Conservation (phyloP, 1,140 invertebrate genomes). For the Tetramorium alpestre region DNA sequence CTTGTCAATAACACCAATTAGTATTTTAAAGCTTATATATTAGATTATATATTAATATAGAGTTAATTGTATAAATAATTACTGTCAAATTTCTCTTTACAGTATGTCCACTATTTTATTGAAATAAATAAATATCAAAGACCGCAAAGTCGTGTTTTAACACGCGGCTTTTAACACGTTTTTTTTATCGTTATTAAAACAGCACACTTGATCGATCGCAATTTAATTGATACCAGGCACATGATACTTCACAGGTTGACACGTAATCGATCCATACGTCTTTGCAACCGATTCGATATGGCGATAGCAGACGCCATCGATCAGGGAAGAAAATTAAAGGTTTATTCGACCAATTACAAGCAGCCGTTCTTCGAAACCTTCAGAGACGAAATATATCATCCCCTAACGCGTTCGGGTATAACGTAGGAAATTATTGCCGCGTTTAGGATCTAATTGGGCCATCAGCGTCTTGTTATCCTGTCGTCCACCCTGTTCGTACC, state of each 20-base stretch:
- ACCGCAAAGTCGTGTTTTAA: background rate
- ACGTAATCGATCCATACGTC: slow-evolving; percentile 52
- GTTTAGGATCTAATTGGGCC: slow-evolving; percentile 76
- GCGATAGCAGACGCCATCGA: slow-evolving; percentile 47
- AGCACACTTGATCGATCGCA: slow-evolving; percentile 46
- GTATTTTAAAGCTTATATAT: slow-evolving; percentile 25
- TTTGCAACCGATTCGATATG: slow-evolving; percentile 38
- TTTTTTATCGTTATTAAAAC: slow-evolving; percentile 22
- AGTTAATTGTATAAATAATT: slow-evolving; percentile 50
- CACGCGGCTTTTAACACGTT: background rate
- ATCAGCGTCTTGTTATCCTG: slow-evolving; percentile 77
- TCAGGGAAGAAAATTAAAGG: slow-evolving; percentile 53
- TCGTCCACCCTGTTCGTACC: slow-evolving; percentile 48
- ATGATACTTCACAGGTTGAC: slow-evolving; percentile 52
- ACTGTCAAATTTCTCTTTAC: slow-evolving; percentile 1
- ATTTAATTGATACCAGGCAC: slow-evolving; percentile 44
- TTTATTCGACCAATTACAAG: slow-evolving; percentile 58
- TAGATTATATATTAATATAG: background rate
- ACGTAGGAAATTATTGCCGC: slow-evolving; percentile 59
- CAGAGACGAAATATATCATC: slow-evolving; percentile 64
- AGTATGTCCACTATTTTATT: background rate
- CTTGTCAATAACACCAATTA: slow-evolving; percentile 27
- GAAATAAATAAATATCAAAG: background rate
- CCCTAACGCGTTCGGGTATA: slow-evolving; percentile 46
- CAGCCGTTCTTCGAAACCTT: slow-evolving; percentile 44